phyloP scores from a whole-genome alignment of 1,140 invertebrate species.

The Drosophila micromelanica region DNA sequence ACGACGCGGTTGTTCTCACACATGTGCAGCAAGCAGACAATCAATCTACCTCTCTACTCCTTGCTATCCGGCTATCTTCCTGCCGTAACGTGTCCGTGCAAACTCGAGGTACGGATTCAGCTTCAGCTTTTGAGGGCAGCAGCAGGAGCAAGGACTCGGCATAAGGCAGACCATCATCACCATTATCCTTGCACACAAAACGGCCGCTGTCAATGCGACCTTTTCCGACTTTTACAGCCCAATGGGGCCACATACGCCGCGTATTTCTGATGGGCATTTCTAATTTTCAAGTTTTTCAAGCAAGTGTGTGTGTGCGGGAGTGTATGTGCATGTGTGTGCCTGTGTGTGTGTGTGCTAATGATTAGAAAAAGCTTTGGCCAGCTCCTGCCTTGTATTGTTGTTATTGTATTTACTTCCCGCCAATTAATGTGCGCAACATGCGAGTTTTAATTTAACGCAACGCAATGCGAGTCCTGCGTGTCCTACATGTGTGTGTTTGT shows the following conservation, averaged over 20 bases:
- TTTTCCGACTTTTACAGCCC: conserved; percentile 55
- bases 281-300: conserved; percentile 76
- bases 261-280: conserved; percentile 82
- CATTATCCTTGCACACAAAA: conserved; percentile 72
- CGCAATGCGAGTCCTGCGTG: conserved; percentile 47
- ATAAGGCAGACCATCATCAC: conserved; percentile 65
- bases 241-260: conserved; percentile 28
- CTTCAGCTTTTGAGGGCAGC: background rate
- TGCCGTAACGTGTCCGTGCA: background rate
- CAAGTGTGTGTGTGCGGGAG: conserved; percentile 7
- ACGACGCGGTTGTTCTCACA: conserved; percentile 29
- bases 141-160: conserved; percentile 13
- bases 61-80: background rate
- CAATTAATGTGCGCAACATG: conserved; percentile 83
- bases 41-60: conserved; percentile 1
- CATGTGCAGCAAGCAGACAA: conserved; percentile 28
- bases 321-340: background rate
- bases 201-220: conserved; percentile 51
- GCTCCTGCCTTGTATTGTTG: conserved; percentile 33
- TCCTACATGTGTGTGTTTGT: background rate
- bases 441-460: conserved; percentile 79
- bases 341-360: conserved; percentile 65
- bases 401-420: conserved; percentile 72
- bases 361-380: conserved; percentile 77
- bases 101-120: conserved; percentile 8